phyloP scores from a whole-genome alignment of 1,140 invertebrate genomes.

The Drosophila fuyamai region DNA sequence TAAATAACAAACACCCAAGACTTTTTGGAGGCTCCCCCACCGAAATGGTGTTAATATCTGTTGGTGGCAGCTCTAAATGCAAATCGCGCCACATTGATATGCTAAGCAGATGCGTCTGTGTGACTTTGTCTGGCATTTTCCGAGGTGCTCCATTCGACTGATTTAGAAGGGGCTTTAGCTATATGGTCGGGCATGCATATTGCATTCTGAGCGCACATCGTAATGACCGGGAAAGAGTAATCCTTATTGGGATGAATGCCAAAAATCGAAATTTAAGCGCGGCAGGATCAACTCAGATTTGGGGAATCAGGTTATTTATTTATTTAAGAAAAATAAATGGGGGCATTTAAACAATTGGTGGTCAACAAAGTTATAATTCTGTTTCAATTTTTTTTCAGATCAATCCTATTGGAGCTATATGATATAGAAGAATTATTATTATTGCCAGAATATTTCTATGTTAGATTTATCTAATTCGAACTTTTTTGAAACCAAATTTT shows the following conservation, averaged over 20 bases:
- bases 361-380: too few species aligned
- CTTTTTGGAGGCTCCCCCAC: constrained; percentile 41
- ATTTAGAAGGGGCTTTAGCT: constrained; percentile 41
- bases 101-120: constrained; percentile 75
- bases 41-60: constrained; percentile 63
- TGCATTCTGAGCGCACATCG: constrained; percentile 49
- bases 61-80: constrained; percentile 71
- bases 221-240: constrained; percentile 26
- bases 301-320: not conserved
- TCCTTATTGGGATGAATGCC: constrained; percentile 28
- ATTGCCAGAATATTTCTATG: too few species aligned
- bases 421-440: too few species aligned
- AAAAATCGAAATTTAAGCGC: constrained; percentile 15
- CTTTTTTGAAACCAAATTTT: too few species aligned
- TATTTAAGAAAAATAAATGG: not conserved
- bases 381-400: too few species aligned
- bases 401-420: too few species aligned
- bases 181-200: constrained; percentile 44
- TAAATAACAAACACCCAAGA: constrained; percentile 75
- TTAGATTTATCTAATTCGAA: too few species aligned
- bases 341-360: not conserved
- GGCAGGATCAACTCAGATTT: constrained; percentile 18
- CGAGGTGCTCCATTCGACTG: constrained; percentile 26
- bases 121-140: constrained; percentile 45
- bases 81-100: constrained; percentile 74